These are phyloP conservation scores for Regulus satrapa DNA, from an alignment of 2,113 vertebrate genomes.

Conservation along the genomic window DNA sequence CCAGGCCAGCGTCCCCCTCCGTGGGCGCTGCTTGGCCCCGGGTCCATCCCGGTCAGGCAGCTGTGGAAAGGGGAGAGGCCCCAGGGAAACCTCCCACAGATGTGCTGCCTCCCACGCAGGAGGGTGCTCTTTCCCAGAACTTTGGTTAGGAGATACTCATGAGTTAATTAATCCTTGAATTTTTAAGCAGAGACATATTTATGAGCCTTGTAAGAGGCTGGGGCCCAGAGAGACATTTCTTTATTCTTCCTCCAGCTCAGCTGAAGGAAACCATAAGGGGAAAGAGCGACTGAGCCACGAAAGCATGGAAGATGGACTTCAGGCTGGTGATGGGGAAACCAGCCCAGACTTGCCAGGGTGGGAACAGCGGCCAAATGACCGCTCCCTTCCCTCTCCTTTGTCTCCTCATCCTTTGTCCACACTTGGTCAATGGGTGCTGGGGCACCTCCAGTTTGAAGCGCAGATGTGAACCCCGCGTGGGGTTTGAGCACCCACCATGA, in stretches of 20 bases:
- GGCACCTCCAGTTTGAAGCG: neutral
- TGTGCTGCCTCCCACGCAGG: neutral
- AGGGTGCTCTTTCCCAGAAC: conserved; percentile 51
- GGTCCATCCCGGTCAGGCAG: rapidly evolving
- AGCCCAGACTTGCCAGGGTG: neutral
- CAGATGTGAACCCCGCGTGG: neutral
- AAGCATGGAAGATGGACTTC: conserved; percentile 53
- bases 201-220: conserved; percentile 66
- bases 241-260: conserved; percentile 70
- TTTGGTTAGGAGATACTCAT: conserved; percentile 46
- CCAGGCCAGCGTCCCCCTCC: rapidly evolving
- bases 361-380: neutral
- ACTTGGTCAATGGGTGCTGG: neutral
- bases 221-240: conserved; percentile 61
- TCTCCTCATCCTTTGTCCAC: neutral
- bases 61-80: neutral
- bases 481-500: neutral
- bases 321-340: conserved; percentile 42
- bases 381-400: conserved; percentile 14
- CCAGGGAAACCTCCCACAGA: neutral
- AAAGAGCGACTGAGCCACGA: conserved; percentile 43
- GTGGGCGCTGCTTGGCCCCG: neutral
- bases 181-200: conserved; percentile 69
- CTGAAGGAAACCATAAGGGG: conserved; percentile 71
- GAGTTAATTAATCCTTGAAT: conserved; percentile 65